Base-by-base conservation (phyloP, 2,797 vertebrate species). In the Alfaro cultratus region DNA sequence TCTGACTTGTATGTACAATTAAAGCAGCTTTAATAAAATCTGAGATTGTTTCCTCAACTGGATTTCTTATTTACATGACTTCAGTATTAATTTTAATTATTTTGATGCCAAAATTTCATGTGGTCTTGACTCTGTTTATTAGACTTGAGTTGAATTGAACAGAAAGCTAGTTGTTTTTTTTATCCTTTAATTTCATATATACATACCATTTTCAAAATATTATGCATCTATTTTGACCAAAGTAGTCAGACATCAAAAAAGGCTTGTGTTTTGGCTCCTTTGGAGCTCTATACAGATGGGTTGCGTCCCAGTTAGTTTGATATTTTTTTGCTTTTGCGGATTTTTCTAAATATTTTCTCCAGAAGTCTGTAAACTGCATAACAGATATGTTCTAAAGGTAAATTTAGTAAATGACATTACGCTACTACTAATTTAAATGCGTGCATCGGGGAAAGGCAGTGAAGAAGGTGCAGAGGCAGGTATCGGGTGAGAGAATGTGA, bases 1-100 rank as follows among this genome's bases (percentile, higher is more conserved):
- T 96, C 95, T 95, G 93, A 96, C 90, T 93, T 97, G 94, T 97
- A 95, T 95, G 94, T 96, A 94, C 93, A 93, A 94, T 91, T 79
- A 93, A 93, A 94, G 85, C 94, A 90, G 94, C 92, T 95, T 95
- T 94, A 97, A 97, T 98, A 98, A 98, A 97, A 90, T 94, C 87
- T 89, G 92, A 89, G 77, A 92, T 89, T 77, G 84, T 92, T 93
- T 93, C 88, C 88, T 92, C 74, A 86, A 88, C n/a, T 1, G 4
- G 71, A 81, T 51, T 71, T 57, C 31, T 5, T 55, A 11, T 31
- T 39, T 67, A 67, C 6, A 8, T 68, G 64, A 26, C 6, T 39
- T 16, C 11, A 39, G 34, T 11, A 6, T 67, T 23, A 4, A 39
- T 39, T 64, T 62, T 9, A 34, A 34, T 36, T 67, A 67, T 39